Percentiles rank a stretch among this genome's conserved stretches.
phyloP scores from a whole-genome alignment of 2,797 vertebrate genomes.

The Lagocephalus sceleratus region DNA sequence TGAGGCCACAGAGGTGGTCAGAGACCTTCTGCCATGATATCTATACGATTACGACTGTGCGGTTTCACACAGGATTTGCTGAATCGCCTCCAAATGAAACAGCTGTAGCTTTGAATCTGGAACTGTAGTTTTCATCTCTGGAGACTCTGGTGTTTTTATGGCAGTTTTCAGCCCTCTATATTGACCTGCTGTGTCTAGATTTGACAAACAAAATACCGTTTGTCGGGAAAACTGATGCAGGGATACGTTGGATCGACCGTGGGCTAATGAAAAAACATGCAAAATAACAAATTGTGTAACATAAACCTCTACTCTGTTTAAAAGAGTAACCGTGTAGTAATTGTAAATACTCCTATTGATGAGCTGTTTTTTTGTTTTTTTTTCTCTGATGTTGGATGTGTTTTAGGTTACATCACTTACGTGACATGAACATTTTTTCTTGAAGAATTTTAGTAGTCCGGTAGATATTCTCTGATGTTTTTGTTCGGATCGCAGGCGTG shows the following conservation, averaged over 20 bases:
- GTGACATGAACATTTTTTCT: conserved; percentile 49
- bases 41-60: conserved; percentile 50
- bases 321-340: conserved; percentile 62
- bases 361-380: conserved; percentile 36
- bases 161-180: conserved; percentile 32
- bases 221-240: conserved; percentile 65
- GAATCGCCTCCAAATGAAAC: conserved; percentile 24
- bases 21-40: conserved; percentile 46
- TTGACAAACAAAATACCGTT: conserved; percentile 40
- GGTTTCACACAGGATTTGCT: conserved; percentile 65
- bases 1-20: conserved; percentile 23
- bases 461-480: conserved; percentile 26
- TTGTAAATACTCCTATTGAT: conserved; percentile 62
- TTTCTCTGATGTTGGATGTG: conserved; percentile 41
- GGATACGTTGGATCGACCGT: conserved; percentile 38
- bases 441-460: conserved; percentile 22
- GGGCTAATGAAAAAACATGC: conserved; percentile 53
- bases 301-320: conserved; percentile 65
- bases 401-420: conserved; percentile 44
- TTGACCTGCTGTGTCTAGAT: conserved; percentile 39
- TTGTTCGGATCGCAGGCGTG: conserved; percentile 16
- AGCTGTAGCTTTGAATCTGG: conserved; percentile 57
- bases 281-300: conserved; percentile 46
- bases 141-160: too few relatives aligned
- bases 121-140: conserved; percentile 62